A percentile compares a stretch with the other conserved stretches of the same genome.
phyloP scores from a whole-genome alignment of 2,113 vertebrate species.

The Rhinichthys klamathensis region DNA sequence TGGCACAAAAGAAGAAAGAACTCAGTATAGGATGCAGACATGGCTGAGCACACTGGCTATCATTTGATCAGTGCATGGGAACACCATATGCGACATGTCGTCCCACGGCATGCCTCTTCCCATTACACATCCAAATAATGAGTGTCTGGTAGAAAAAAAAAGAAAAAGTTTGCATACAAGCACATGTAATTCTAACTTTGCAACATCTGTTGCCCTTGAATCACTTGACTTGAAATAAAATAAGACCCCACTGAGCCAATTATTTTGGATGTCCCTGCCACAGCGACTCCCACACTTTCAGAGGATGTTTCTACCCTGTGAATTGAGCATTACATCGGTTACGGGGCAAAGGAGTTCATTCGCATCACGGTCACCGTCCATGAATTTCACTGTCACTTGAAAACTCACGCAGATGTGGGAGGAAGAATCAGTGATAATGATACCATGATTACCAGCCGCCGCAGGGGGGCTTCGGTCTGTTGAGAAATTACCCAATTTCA shows the following conservation, averaged over 20 bases:
- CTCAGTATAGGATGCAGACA: conserved; percentile 1
- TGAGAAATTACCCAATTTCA: conserved; percentile 33
- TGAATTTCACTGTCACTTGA: conserved; percentile 8
- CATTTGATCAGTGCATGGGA: conserved; percentile 23
- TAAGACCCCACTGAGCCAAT: conserved; percentile 36
- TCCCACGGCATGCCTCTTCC: neutral
- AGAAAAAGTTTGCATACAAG: neutral
- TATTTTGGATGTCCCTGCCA: conserved; percentile 32
- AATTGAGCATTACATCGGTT: neutral
- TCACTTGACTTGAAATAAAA: conserved; percentile 37
- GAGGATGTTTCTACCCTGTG: neutral
- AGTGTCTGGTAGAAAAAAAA: neutral
- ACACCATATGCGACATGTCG: neutral
- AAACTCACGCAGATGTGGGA: neutral
- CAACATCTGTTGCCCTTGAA: conserved; percentile 26
- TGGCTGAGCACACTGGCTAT: neutral
- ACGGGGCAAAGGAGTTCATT: neutral
- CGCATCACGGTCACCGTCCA: conserved; percentile 2
- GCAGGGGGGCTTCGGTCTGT: conserved; percentile 1
- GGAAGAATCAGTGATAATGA: conserved; percentile 13
- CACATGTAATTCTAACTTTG: conserved; percentile 6
- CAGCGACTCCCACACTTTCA: conserved; percentile 5
- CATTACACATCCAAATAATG: conserved; percentile 33
- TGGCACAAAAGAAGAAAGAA: neutral
- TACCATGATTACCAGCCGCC: conserved; percentile 6